These are phyloP conservation scores for Rousettus leschenaultii DNA, from an alignment of 2,113 vertebrate species.

Conservation along the genomic window DNA sequence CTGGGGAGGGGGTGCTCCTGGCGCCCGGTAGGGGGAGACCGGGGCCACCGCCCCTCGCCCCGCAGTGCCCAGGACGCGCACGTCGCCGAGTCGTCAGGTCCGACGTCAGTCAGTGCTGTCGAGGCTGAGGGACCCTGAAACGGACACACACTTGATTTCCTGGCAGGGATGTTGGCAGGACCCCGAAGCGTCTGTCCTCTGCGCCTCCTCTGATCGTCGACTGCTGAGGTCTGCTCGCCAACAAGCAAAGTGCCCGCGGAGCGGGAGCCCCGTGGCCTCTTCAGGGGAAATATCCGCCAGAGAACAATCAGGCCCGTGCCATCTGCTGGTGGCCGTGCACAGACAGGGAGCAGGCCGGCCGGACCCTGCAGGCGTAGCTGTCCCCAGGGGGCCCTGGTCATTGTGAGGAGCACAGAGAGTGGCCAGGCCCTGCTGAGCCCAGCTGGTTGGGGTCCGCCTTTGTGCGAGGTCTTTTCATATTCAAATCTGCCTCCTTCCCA, in stretches of 20 bases:
- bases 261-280: no score
- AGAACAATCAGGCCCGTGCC: no score
- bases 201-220: no score
- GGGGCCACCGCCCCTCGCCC: rapidly evolving
- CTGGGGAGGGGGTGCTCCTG: rapidly evolving
- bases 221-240: no score
- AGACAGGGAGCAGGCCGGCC: rapidly evolving
- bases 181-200: rapidly evolving
- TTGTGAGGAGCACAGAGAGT: background rate
- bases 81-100: rapidly evolving
- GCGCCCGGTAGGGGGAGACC: rapidly evolving
- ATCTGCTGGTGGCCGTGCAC: background rate
- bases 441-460: background rate
- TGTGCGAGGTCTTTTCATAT: background rate
- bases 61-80: rapidly evolving
- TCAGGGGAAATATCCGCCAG: no score
- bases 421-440: rapidly evolving
- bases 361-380: no score
- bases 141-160: rapidly evolving
- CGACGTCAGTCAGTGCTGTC: rapidly evolving
- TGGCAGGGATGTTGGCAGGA: rapidly evolving
- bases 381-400: background rate
- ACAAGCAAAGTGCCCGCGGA: no score
- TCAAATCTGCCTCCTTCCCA: background rate
- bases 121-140: background rate